These are phyloP conservation scores for Trachelus stipa DNA, from an alignment of 2,888 invertebrate species.

Conservation along the genomic window DNA sequence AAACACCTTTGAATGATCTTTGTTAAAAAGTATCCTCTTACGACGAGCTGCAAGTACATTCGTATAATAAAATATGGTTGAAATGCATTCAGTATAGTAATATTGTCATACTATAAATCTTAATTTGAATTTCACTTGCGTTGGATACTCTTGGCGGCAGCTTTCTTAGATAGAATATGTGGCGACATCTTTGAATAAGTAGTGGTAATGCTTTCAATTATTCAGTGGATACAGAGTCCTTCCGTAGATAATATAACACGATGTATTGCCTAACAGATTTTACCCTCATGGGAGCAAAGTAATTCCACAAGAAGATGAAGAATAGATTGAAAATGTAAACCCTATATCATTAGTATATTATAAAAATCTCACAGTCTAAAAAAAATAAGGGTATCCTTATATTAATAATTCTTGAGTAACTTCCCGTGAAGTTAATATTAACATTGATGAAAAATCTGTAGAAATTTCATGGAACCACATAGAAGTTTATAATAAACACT, in stretches of 20 bases:
- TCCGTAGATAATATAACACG: neutral
- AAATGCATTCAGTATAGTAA: neutral
- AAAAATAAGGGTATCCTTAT: too few relatives aligned
- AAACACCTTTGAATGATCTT: neutral
- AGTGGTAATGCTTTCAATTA: neutral
- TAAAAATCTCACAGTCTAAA: too few relatives aligned
- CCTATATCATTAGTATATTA: neutral
- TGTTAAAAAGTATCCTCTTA: neutral
- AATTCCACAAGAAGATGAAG: neutral
- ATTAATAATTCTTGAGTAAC: too few relatives aligned
- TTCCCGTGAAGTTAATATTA: too few relatives aligned
- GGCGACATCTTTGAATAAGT: neutral
- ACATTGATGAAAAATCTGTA: too few relatives aligned
- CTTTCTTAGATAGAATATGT: neutral
- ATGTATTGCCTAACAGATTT: neutral
- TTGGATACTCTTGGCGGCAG: neutral
- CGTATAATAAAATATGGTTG: too few relatives aligned
- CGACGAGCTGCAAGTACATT: neutral
- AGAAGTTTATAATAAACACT: neutral
- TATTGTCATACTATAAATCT: neutral
- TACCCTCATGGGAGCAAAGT: neutral
- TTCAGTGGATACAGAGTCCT: neutral
- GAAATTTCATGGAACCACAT: too few relatives aligned
- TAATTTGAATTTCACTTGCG: neutral
- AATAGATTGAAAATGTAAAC: neutral